phyloP scores from a whole-genome alignment of 2,797 vertebrate genomes.

The Typhlichthys subterraneus region DNA sequence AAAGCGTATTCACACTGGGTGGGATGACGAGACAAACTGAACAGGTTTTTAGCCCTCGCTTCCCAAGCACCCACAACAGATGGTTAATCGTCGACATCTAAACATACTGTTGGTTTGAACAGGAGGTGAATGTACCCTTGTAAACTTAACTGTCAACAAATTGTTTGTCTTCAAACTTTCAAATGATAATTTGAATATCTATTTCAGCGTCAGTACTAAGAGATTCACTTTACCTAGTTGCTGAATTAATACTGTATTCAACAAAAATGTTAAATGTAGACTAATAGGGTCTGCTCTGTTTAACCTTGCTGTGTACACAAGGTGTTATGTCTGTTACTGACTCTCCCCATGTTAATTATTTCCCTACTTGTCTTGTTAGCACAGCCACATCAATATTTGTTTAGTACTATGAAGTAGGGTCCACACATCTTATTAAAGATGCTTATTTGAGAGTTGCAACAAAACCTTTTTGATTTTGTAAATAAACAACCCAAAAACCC shows the following conservation, averaged over 20 bases:
- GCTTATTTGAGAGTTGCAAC: too few species aligned
- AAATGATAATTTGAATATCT: not conserved
- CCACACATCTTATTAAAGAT: not conserved
- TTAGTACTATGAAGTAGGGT: constrained; percentile 6
- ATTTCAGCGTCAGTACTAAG: constrained; percentile 10
- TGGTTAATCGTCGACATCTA: too few species aligned
- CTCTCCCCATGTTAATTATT: constrained; percentile 41
- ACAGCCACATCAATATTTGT: constrained; percentile 51
- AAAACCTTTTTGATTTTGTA: too few species aligned
- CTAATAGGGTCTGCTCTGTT: constrained; percentile 14
- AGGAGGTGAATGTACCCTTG: too few species aligned
- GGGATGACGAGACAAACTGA: too few species aligned
- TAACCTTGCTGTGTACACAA: constrained; percentile 22
- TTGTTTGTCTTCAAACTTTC: not conserved
- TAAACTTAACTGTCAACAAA: not conserved
- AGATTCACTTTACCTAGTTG: constrained; percentile 4
- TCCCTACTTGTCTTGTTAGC: constrained; percentile 28
- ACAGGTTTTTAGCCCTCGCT: too few species aligned
- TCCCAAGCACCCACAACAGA: too few species aligned
- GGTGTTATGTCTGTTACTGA: constrained; percentile 36
- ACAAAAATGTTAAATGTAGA: constrained; percentile 22
- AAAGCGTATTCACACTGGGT: too few species aligned
- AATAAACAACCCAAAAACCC: too few species aligned
- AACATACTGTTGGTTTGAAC: too few species aligned
- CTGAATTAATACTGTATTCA: constrained; percentile 8